Conservation (phyloP, 2,113 vertebrate species). For the Tautogolabrus adspersus region DNA sequence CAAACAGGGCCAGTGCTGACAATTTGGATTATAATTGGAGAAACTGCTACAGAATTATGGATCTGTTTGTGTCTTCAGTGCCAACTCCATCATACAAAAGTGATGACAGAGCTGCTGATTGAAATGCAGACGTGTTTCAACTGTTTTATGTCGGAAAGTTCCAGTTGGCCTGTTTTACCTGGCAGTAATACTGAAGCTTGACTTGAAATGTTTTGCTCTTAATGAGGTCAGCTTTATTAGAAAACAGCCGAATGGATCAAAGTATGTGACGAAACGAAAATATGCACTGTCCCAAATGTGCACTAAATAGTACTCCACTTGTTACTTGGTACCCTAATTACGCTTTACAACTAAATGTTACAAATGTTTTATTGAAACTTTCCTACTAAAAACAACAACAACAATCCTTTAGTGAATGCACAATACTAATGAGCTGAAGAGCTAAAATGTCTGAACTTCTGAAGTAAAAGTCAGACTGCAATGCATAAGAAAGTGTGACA, state of each 20-base stretch:
- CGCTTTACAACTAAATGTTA: neutral
- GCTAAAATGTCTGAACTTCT: neutral
- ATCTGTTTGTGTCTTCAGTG: neutral
- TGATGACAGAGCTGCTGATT: neutral
- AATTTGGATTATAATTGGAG: neutral
- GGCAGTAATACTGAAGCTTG: neutral
- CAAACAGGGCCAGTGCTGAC: neutral
- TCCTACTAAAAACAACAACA: neutral
- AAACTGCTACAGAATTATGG: constrained; percentile 24
- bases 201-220: neutral
- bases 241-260: neutral
- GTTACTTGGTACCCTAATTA: neutral
- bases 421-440: neutral
- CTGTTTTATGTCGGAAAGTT: too few species aligned
- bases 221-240: neutral
- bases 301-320: too few species aligned
- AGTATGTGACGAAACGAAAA: too few species aligned
- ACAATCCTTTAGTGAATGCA: neutral
- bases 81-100: too few species aligned
- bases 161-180: neutral
- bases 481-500: neutral
- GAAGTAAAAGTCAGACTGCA: neutral
- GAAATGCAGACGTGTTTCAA: neutral
- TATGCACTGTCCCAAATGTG: too few species aligned
- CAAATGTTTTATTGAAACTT: neutral